Evolutionary conservation across 2,113 vertebrate species (phyloP), one percentile per base, ranked within the genome.

Genomic region (Trichomycterus rosablanca): DNA sequence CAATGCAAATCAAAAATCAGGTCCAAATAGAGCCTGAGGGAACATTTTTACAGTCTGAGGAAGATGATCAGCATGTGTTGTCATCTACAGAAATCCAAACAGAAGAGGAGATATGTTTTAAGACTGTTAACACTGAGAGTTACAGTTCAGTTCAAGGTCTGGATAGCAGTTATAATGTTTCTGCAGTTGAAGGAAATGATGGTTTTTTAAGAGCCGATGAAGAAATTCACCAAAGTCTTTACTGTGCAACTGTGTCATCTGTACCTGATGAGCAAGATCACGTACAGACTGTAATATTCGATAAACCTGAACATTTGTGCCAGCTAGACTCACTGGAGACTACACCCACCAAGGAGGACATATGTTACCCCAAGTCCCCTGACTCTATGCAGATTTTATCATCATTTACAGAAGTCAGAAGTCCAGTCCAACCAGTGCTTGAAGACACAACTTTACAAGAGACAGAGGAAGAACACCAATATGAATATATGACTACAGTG

Each of bases 291-390:
- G 22, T n/a, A n/a, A n/a, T n/a, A n/a, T n/a, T n/a, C n/a, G 26
- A 91, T 80, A 90, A 91, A 43, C 84, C 83, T 67, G 63, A 83
- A 59, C 78, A 30, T 30, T 5, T 12, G 30, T 54, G 3, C 19
- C 32, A 35, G 12, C 18, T 78, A 69, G 95, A 97, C 79, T 98
- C 95, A 9, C 66, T 98, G 55, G 95, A 98, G 78, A 77, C 83
- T 70, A 97, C 91, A 78, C 94, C 93, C 19, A 74, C 91, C 32
- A 76, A 85, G 59, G 93, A 96, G 78, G 93, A 95, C 58, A 85
- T 82, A 50, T 97, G 92, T 9, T 96, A 93, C 46, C 87, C 86
- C 71, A 95, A 91, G 82, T 92, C 93, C 0, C 93, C 92, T 0
- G 95, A 99, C 81, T 97, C 94, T 51, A 87, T 97, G 15, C 20